Evolutionary conservation across 2,888 invertebrate genomes (phyloP), one percentile per base, ranked within the genome.

Genomic region (Torymus tubicola): DNA sequence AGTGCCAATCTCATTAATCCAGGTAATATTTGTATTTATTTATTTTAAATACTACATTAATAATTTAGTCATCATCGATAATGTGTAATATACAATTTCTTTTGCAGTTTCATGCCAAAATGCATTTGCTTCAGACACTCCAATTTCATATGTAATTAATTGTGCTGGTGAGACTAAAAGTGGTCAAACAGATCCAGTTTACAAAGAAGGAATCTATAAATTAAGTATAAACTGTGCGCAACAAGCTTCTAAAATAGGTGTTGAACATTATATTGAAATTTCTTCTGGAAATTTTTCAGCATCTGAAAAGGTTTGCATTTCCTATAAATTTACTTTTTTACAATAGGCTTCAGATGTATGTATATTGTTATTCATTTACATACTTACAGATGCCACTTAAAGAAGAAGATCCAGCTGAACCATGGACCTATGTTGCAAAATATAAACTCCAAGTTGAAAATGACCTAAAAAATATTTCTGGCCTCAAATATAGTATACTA

Each of bases 121-220:
- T 87, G 96, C 95, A 0, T 95, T 97, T 87, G 92, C 93, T 76
- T 92, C 93, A 1, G 92, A 93, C 82, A 93, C 93, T 71, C 87
- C 90, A 55, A 96, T 96, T 94, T 95, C 95, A 86, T 94, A 94
- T 89, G 96, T 96, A 67, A 94, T 97, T 81, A 98, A 98, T 92
- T 96, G 97, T 90, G 98, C 98, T 0, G 96, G 96, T 2, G 98
- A 98, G 92, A 98, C 97, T 3, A 95, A 97, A 89, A 94, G 94
- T 77, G 96, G 96, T 16, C 97, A 97, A 92, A 95, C 95, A 13
- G 97, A 97, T 89, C 95, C 96, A 2, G 96, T 98, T 21, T 98
- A 98, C 91, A 94, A 95, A 86, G 98, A 98, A 90, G 98, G 98
- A 14, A 96, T 98, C 84, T 93, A 94, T 81, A 96, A 96, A 85